phyloP scores from a whole-genome alignment of 2,797 vertebrate genomes.

The Aphelocoma californica region DNA sequence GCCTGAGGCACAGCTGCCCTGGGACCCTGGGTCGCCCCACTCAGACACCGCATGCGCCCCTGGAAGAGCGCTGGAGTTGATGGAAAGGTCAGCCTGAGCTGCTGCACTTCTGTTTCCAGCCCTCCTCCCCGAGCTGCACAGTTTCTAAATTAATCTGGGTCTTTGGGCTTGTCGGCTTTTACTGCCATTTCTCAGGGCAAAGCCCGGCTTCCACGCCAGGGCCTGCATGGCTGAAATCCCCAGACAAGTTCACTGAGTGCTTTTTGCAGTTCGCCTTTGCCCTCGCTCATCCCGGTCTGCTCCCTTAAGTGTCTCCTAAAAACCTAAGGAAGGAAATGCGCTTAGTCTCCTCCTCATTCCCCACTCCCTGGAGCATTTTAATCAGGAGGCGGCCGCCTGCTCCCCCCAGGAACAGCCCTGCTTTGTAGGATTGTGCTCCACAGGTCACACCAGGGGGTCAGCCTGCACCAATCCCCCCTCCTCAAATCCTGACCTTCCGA shows the following conservation, averaged over 20 bases:
- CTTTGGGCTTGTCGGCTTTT: background rate
- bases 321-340: background rate
- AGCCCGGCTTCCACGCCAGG: background rate
- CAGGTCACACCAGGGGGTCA: background rate
- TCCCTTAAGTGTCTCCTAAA: conserved; percentile 6
- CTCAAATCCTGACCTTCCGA: background rate
- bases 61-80: background rate
- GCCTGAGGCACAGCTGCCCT: background rate
- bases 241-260: conserved; percentile 3
- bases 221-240: background rate
- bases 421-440: background rate
- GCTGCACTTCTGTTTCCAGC: background rate
- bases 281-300: background rate
- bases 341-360: background rate
- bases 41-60: rapidly evolving
- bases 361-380: background rate
- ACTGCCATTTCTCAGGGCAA: background rate
- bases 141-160: conserved; percentile 17
- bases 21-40: rapidly evolving
- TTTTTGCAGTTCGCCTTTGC: background rate
- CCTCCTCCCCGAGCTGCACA: background rate
- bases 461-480: background rate
- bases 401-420: background rate
- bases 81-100: background rate
- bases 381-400: background rate